Evolutionary conservation across 2,113 vertebrate species (phyloP).

Genomic region (Takifugu bimaculatus): DNA sequence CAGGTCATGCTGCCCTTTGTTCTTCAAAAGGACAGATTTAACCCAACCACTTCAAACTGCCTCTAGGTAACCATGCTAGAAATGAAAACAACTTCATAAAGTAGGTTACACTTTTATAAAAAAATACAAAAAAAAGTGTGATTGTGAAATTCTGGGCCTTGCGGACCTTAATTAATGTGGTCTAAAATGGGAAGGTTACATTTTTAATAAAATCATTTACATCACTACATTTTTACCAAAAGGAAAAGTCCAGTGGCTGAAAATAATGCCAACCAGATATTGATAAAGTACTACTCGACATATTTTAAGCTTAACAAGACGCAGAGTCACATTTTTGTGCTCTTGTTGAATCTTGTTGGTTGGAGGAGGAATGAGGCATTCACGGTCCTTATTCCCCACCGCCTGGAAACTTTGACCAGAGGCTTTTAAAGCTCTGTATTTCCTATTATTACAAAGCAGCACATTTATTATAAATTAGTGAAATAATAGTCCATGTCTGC

Average conservation of each 20-base stretch:
- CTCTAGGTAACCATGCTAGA: background rate
- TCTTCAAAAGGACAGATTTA: background rate
- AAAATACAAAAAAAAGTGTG: too few relatives aligned
- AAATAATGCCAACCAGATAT: background rate
- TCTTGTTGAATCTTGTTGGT: constrained; percentile 37
- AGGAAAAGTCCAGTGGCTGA: background rate
- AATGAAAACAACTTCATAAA: too few relatives aligned
- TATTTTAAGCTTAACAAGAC: background rate
- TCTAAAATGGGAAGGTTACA: too few relatives aligned
- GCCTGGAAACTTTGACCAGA: constrained; percentile 16
- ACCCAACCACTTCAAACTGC: background rate
- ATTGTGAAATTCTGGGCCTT: too few relatives aligned
- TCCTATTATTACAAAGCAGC: background rate
- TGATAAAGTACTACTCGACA: too few relatives aligned
- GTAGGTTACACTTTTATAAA: too few relatives aligned
- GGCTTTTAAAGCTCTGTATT: constrained; percentile 11
- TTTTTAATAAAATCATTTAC: too few relatives aligned
- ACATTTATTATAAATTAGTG: too few relatives aligned
- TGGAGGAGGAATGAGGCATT: constrained; percentile 13
- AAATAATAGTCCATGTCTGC: too few relatives aligned
- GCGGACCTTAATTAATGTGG: too few relatives aligned
- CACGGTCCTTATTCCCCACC: constrained; percentile 3
- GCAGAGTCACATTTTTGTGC: constrained; percentile 36
- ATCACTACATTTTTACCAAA: constrained; percentile 9
- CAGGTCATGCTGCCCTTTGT: too few relatives aligned